Percentiles rank a stretch among this genome's conserved stretches.
phyloP scores from a whole-genome alignment of 2,888 invertebrate genomes.

The Melanargia galathea region DNA sequence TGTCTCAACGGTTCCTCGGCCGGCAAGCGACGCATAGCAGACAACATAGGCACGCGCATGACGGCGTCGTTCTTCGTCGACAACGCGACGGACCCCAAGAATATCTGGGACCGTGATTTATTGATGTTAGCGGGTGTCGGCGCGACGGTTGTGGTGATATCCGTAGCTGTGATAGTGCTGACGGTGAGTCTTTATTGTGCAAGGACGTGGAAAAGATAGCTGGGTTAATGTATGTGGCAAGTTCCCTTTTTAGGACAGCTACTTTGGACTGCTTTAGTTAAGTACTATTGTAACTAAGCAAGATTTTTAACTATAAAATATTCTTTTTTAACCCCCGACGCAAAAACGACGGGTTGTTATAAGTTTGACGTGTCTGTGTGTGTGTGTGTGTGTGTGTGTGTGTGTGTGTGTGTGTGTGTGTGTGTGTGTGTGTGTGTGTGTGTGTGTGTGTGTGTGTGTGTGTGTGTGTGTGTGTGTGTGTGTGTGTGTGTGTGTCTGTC shows the following conservation, averaged over 20 bases:
- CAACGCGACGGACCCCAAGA: slow-evolving; percentile 55
- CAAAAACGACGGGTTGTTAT: too few species aligned
- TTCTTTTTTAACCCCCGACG: too few species aligned
- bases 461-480: too few species aligned
- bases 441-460: too few species aligned
- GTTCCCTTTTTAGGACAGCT: slow-evolving; percentile 7
- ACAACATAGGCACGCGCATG: slow-evolving; percentile 66
- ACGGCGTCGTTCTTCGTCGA: slow-evolving; percentile 68
- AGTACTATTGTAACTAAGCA: too few species aligned
- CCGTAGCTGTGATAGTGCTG: slow-evolving; percentile 55
- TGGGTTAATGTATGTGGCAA: slow-evolving; percentile 11
- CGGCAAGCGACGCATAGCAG: slow-evolving; percentile 87
- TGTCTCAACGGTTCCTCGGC: slow-evolving; percentile 88
- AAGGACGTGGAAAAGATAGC: slow-evolving; percentile 22
- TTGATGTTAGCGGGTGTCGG: slow-evolving; percentile 58
- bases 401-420: too few species aligned
- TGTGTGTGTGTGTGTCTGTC: too few species aligned
- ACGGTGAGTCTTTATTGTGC: slow-evolving; percentile 53
- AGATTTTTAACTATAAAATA: too few species aligned
- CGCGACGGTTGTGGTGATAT: slow-evolving; percentile 52
- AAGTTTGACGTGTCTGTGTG: too few species aligned
- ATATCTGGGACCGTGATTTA: slow-evolving; percentile 57
- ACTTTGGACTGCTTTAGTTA: too few species aligned
- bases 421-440: too few species aligned
- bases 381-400: too few species aligned